These are phyloP conservation scores for Rutpela maculata DNA, from an alignment of 2,888 invertebrate species.

Conservation along the genomic window DNA sequence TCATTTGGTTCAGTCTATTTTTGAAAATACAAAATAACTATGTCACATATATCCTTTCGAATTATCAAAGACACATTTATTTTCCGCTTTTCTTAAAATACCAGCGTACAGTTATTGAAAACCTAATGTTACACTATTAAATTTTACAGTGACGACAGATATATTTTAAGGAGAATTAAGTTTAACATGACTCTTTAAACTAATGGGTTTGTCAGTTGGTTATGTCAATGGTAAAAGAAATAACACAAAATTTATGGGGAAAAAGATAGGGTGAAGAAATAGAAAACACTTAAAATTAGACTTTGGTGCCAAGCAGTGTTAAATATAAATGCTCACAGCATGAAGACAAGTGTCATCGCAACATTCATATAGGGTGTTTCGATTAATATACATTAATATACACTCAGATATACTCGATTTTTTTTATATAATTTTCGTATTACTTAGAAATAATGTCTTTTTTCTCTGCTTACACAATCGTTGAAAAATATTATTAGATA, in stretches of 20 bases:
- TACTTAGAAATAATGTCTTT: no score
- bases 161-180: constrained; percentile 15
- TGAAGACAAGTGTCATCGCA: background rate
- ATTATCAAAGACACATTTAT: constrained; percentile 31
- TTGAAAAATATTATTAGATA: no score
- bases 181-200: constrained; percentile 24
- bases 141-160: constrained; percentile 26
- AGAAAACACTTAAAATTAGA: constrained; percentile 9
- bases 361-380: background rate
- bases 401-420: no score
- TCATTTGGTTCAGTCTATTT: background rate
- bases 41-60: constrained; percentile 8
- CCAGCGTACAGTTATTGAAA: background rate
- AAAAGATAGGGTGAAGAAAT: background rate
- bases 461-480: no score
- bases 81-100: constrained; percentile 14
- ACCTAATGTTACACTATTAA: constrained; percentile 8
- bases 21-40: constrained; percentile 17
- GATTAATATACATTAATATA: background rate
- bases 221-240: constrained; percentile 13
- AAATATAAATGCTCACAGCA: background rate
- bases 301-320: background rate
- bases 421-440: no score
- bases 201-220: constrained; percentile 20
- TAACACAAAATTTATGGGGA: background rate